Evolutionary conservation across 2,113 vertebrate species (phyloP), one percentile per base, ranked within the genome.

Genomic region (Brachyistius frenatus): DNA sequence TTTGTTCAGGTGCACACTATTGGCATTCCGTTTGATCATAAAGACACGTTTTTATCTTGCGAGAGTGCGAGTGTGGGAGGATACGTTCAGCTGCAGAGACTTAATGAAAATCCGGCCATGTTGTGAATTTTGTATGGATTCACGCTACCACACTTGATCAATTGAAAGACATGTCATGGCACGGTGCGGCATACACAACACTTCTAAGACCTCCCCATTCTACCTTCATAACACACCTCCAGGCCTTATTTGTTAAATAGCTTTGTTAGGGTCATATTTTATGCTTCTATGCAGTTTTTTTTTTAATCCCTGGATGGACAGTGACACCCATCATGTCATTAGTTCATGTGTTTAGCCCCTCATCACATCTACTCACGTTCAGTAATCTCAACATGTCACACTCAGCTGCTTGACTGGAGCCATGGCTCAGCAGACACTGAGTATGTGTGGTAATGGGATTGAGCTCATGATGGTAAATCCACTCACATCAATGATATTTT

Each of bases 401-500:
- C 63, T 74, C 56, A 33, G 55, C 68, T 53, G 78, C 83, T 53
- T 47, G 69, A 86, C 60, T 80, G 55, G 53, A 83, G 66, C 73
- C 2, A 2, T 66, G 84, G 80, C 58, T 87, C 79, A 88, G 76
- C 55, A n/a, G 75, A 57, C 68, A n/a, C 60, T 55, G 82, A 68
- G 64, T 54, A 72, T 74, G 53, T 83, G 76, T 69, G 69, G 56
- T 82, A 90, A 85, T 83, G 74, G 79, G 86, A 90, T 89, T 86
- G 76, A 83, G 76, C 68, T 86, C 52, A 82, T 80, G 58, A 74
- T 62, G 66, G 56, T 69, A 78, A 85, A 85, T 81, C 81, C 79
- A 71, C 50, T 75, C 80, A 58, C 78, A 85, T 81, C 71, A 77
- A 47, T 76, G 54, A 56, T 32, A 13, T 83, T 90, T 79, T 3